Conservation (phyloP, 2,113 vertebrate genomes). For the Thinocorus orbignyianus region DNA sequence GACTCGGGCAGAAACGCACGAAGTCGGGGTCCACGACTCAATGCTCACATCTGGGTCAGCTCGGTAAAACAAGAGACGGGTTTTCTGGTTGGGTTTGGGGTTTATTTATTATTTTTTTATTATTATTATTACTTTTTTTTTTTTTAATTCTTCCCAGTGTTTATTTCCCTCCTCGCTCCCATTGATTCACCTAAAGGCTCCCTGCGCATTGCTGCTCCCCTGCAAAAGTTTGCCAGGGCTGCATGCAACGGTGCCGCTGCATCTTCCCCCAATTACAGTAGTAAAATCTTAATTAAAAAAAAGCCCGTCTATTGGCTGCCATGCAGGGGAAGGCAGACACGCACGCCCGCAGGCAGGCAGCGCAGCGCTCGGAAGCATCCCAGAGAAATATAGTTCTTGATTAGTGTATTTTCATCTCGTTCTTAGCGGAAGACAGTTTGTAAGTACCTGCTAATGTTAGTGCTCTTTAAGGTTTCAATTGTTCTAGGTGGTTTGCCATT, state of each 20-base stretch:
- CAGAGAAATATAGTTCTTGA: constrained; percentile 70
- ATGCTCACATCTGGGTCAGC: not conserved
- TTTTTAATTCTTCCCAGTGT: not conserved
- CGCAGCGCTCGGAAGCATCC: not conserved
- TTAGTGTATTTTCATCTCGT: constrained; percentile 70
- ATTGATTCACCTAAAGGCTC: not conserved
- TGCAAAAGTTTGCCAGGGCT: not conserved
- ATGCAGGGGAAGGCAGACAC: not conserved
- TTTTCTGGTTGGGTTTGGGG: not conserved
- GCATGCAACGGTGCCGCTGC: not conserved
- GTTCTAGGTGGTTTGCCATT: constrained; percentile 75
- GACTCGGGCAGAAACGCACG: not conserved
- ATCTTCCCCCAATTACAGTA: not conserved
- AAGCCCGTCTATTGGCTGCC: constrained; percentile 1
- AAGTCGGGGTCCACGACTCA: not conserved
- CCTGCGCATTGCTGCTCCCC: not conserved
- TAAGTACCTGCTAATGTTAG: constrained; percentile 75
- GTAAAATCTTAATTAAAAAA: constrained; percentile 53
- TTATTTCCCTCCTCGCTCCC: not conserved
- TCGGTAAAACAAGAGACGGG: not conserved
- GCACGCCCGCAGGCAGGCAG: not conserved
- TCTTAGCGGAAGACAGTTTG: constrained; percentile 67
- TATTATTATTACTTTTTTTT: not conserved
- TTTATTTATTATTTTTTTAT: not conserved
- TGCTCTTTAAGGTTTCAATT: constrained; percentile 78